Evolutionary conservation across 2,113 vertebrate genomes (phyloP), one percentile per base, ranked within the genome.

Genomic region (Leuciscus idus): DNA sequence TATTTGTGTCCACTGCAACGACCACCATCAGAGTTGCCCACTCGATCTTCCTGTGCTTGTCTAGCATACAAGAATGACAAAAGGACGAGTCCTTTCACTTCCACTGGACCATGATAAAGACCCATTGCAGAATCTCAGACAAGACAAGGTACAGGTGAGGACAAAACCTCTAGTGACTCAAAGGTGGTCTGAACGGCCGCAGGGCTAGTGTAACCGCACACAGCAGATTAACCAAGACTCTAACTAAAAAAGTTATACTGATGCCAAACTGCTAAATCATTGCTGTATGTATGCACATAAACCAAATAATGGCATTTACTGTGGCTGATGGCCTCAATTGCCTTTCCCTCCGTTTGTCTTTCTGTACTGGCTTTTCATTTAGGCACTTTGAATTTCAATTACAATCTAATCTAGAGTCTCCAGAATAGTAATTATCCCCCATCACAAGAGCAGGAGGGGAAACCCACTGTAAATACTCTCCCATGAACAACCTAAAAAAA

Each of bases 381-480:
- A 83, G 77, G 52, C 87, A 84, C 87, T 87, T 82, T 50, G 64
- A 85, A 81, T 89, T 87, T 89, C 90, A 92, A 87, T 88, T 91
- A 91, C 84, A 87, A 89, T 87, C 85, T 89, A 88, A 91, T 92
- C 91, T 90, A 55, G 76, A 87, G 86, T 83, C 87, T 88, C 89
- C 89, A 88, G 84, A 88, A 89, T 77, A 89, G 91, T 85, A 94
- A 94, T 95, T 95, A 95, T 92, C 91, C 92, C 92, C 89, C 87
- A 92, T 94, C 92, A 90, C 89, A 68, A 61, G 26, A 85, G 80
- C 85, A 90, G 89, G 55, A 77, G 92, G 93, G 92, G 92, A 95
- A 94, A 92, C 86, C 90, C 91, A 90, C 76, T 73, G 91, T 91
- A 95, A 94, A 95, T 93, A 94, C 50, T 86, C 90, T 39, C 88